Evolutionary conservation across 1,140 invertebrate species (phyloP), one percentile per base, ranked within the genome.

Genomic region (Bombyx mandarina): DNA sequence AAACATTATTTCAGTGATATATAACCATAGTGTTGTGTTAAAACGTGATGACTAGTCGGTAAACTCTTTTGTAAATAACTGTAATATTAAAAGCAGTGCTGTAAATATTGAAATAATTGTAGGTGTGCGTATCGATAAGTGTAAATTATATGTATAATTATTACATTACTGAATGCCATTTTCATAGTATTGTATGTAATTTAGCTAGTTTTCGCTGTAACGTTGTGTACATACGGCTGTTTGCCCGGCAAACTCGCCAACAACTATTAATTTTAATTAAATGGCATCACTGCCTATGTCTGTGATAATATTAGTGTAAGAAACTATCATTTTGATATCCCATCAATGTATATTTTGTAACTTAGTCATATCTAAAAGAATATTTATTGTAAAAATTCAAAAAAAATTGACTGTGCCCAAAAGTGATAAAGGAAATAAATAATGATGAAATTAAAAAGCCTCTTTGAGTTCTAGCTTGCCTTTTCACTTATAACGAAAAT

Each of bases 221-320:
- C 26, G 26, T 35, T 35, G 26, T 35, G 26, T 35, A 35, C 26
- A 35, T 35, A 3, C 26, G 26, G 26, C 26, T 35, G 77, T 76
- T 75, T 73, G 69, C 76, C 69, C 50, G 73, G 75, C 73, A 77
- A 71, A 63, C 64, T 77, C 79, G 76, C 75, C 74, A 62, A 67
- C 63, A 73, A 79, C 71, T 80, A 73, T 75, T 74, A 73, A 65
- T 68, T 61, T 69, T 67, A 75, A 68, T 75, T 73, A 73, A 71
- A 73, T 63, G 79, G 82, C 76, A 66, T 56, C 65, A 63, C 57
- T 73, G 83, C 82, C 84, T 62, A 62, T 66, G 82, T 82, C 84
- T 87, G 84, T 87, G 84, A 87, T 87, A 87, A 82, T 75, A 66
- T 69, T 84, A 84, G 76, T 61, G 73, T 45, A 77, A 81, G 65